Base-by-base conservation (phyloP, 2,797 vertebrate species). In the Alosa sapidissima region DNA sequence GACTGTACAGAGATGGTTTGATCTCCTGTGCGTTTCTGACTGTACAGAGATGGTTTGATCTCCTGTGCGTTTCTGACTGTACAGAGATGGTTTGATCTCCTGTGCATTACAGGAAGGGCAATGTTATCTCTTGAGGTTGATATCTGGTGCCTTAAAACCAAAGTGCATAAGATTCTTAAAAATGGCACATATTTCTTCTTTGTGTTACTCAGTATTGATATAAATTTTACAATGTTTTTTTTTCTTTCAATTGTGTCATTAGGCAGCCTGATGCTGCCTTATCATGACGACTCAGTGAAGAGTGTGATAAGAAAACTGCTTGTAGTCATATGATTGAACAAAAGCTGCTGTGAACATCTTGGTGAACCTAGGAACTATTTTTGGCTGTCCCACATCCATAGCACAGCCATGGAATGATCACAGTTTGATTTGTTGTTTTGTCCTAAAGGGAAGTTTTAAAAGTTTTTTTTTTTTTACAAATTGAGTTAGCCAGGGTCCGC, bases 211-310 rank as follows among this genome's bases (percentile, higher is more conserved):
- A 21, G 72, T 14, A 78, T 78, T 78, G 5, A 45, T 75, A 72
- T 75, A 9, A 78, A 78, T 78, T 41, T 78, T 19, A 78, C 36
- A 78, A 45, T 78, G 36, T 78, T 72, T 36, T 41, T 75, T 72
- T 72, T 72, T 78, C 33, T 45, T 21, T 47, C 41, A 9, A 14
- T 78, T 41, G 5, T 78, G 41, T 21, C 72, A 47, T 21, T 47
- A 78, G 72, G 72, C 45, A 45, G 41, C 72, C 41, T 47, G 72
- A 47, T 45, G 19, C 60, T 24, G 60, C 60, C 60, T 78, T 78
- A 78, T 4, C 36, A 16, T 55, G 72, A n/a, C 16, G 19, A 75
- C 68, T 75, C 36, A 75, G 14, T 75, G 14, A 14, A 75, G 68
- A 78, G 72, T 47, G 11, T 47, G n/a, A 24, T 62, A 45, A 47